These are phyloP conservation scores for Chymomyza procnemis DNA, from an alignment of 2,888 invertebrate genomes.

Conservation along the genomic window DNA sequence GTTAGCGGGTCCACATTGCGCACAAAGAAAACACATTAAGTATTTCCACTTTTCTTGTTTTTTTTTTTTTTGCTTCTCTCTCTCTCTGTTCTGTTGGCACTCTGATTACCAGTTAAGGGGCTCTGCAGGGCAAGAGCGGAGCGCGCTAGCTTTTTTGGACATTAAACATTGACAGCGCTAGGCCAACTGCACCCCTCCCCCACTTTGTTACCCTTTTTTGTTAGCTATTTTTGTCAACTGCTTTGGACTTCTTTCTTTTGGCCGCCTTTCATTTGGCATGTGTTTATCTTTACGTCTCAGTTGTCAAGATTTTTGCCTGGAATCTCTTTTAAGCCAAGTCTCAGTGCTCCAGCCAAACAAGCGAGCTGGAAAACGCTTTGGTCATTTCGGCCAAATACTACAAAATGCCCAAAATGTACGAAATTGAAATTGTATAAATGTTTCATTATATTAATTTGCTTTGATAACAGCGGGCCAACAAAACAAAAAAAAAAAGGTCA, in stretches of 20 bases:
- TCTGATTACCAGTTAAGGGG: no score
- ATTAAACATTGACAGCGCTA: no score
- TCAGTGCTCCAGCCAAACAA: background rate
- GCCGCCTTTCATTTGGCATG: slow-evolving; percentile 34
- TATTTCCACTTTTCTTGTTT: slow-evolving; percentile 19
- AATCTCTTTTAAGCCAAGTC: background rate
- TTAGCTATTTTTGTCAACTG: slow-evolving; percentile 19
- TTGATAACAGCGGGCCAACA: slow-evolving; percentile 39
- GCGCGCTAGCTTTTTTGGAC: no score
- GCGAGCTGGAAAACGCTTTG: background rate
- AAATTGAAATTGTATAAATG: slow-evolving; percentile 52
- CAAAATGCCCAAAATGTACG: background rate
- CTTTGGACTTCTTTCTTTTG: slow-evolving; percentile 4
- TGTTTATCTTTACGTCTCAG: slow-evolving; percentile 54
- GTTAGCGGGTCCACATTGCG: background rate
- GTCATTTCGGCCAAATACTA: slow-evolving; percentile 7
- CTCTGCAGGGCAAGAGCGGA: no score
- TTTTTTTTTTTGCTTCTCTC: slow-evolving; percentile 17
- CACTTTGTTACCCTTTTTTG: background rate
- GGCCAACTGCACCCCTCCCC: background rate
- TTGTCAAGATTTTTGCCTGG: slow-evolving; percentile 35
- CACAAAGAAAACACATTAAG: slow-evolving; percentile 53
- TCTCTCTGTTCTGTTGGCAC: slow-evolving; percentile 31
- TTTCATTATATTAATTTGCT: slow-evolving; percentile 61
- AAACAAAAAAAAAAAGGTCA: slow-evolving; percentile 20